Evolutionary conservation across 1,140 invertebrate genomes (phyloP), one percentile per base, ranked within the genome.

Genomic region (Bradynema listronoti): DNA sequence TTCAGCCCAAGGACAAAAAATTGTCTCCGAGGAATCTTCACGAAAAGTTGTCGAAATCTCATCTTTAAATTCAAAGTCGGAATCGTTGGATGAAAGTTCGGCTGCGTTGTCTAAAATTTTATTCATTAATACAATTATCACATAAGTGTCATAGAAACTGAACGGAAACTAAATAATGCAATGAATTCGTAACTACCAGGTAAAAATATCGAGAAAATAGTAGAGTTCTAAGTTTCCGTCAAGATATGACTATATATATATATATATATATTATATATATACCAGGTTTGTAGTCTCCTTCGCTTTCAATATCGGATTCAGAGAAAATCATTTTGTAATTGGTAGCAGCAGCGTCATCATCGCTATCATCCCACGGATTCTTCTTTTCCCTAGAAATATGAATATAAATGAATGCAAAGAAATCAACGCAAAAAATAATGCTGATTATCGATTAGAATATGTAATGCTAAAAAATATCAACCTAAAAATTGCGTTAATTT

Each of bases 1-100:
- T 30, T 65, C 63, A 19, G 45, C 42, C 62, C 62, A 64, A 9
- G 60, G 60, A 24, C 61, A 64, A 32, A 66, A 67, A 0, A 61
- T 62, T 14, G 36, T 30, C 14, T 33, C 46, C 6, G 11, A 24
- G 14, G 41, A 24, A 3, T 22, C 29, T 27, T 22, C 52, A 9
- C 16, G 1, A 11, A 25, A 34, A 54, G 16, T 43, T 2, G 16
- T 41, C 11, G 39, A 16, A 19, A 19, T 27, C 22, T 58, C 53
- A 39, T 60, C 24, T 33, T 19, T 34, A 58, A 29, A 9, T 1
- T 22, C 30, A 41, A 60, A 43, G 24, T 52, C 19, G 5, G 53
- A 50, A 0, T 22, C 25, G 6, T 22, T 5, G 22, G 53, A 51
- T 14, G 25, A 25, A 7, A 22, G 9, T 30, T 41, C 41, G 11